Evolutionary conservation across 2,113 vertebrate genomes (phyloP).

Genomic region (Morone chrysops): DNA sequence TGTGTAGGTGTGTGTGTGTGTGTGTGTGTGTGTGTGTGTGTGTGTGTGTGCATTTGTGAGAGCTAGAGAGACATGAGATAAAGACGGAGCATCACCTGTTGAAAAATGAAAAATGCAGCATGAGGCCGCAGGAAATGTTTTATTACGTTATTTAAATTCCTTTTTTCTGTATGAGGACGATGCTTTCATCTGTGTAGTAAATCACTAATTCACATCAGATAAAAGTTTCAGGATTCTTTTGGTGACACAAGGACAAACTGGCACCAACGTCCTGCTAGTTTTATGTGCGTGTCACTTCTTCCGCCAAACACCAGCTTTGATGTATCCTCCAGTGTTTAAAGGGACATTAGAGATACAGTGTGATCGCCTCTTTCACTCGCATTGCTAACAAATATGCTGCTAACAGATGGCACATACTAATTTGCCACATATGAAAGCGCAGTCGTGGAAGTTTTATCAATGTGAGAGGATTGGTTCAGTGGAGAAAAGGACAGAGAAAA

Average conservation of each 20-base stretch:
- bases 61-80: neutral
- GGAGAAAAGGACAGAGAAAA: neutral
- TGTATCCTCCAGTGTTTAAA: neutral
- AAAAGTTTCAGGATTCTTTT: neutral
- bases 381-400: slow-evolving; percentile 23
- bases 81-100: slow-evolving; percentile 1
- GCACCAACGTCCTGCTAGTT: neutral
- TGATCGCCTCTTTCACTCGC: neutral
- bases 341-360: neutral
- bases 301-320: neutral
- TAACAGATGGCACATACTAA: slow-evolving; percentile 26
- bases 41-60: neutral
- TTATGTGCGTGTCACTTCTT: neutral
- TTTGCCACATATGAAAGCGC: slow-evolving; percentile 1
- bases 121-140: slow-evolving; percentile 6
- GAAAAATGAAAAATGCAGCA: neutral
- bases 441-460: slow-evolving; percentile 4
- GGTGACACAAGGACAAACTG: neutral
- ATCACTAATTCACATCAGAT: neutral
- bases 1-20: too few relatives aligned
- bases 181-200: neutral
- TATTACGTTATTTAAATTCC: neutral
- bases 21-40: too few relatives aligned
- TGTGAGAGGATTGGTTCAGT: neutral
- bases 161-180: neutral